Percentiles rank a stretch among this genome's conserved stretches.
Conservation (phyloP, 2,888 invertebrate species). For the Nymphalis urticae region DNA sequence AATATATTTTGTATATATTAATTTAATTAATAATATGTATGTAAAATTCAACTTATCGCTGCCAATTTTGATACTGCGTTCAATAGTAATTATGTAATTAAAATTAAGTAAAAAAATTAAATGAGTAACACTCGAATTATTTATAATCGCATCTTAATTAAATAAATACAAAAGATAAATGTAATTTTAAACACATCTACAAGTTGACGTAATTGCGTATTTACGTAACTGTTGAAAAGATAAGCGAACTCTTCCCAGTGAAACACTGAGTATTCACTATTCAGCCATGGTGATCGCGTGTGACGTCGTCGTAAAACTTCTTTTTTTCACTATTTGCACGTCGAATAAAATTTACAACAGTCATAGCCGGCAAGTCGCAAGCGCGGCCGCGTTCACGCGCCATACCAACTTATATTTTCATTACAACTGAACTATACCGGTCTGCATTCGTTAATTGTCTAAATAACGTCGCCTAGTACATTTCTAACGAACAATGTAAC, state of each 20-base stretch:
- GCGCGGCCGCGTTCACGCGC: constrained; percentile 54
- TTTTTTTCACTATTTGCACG: constrained; percentile 74
- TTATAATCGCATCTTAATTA: neutral
- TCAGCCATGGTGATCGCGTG: constrained; percentile 67
- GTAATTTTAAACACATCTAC: neutral
- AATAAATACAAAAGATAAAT: neutral
- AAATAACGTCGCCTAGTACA: constrained; percentile 20
- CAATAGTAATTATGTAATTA: constrained; percentile 12
- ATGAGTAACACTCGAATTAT: neutral
- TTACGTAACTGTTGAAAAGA: constrained; percentile 10
- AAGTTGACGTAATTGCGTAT: neutral
- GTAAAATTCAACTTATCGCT: constrained; percentile 16
- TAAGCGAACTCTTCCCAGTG: constrained; percentile 10
- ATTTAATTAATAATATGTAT: neutral
- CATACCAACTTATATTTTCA: constrained; percentile 50
- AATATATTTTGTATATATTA: too few relatives aligned
- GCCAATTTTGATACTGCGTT: neutral
- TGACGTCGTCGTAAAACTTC: constrained; percentile 66
- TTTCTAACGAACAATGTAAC: constrained; percentile 33
- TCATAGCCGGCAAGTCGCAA: constrained; percentile 53
- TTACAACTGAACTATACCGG: constrained; percentile 34
- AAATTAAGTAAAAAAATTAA: neutral
- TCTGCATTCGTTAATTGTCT: constrained; percentile 35
- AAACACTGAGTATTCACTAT: constrained; percentile 14
- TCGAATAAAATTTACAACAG: constrained; percentile 61